Percentiles rank a stretch among this genome's conserved stretches.
These are phyloP conservation scores for Malurus cyaneus DNA, from an alignment of 2,113 vertebrate genomes.

Conservation along the genomic window DNA sequence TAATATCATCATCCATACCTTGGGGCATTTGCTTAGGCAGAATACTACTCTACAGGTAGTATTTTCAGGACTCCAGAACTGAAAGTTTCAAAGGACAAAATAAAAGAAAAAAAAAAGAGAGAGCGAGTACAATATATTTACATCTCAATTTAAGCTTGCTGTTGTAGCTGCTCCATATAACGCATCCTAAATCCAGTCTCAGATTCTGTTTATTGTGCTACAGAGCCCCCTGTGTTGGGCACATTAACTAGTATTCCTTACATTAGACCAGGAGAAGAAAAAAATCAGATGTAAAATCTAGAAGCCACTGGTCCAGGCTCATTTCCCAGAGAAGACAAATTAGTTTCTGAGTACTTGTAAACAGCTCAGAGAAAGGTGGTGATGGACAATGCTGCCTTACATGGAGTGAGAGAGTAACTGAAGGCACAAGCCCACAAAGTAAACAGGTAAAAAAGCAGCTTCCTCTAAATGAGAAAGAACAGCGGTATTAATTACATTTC, in stretches of 20 bases:
- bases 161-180: neutral
- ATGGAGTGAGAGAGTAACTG: neutral
- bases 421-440: neutral
- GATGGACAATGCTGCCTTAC: neutral
- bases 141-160: neutral
- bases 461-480: neutral
- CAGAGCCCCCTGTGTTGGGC: conserved; percentile 52
- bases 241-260: neutral
- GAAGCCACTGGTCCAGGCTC: neutral
- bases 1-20: neutral
- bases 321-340: conserved; percentile 2
- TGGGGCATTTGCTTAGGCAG: neutral
- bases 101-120: neutral
- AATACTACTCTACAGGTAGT: neutral
- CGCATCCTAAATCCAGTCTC: neutral
- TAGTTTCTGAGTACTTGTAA: neutral
- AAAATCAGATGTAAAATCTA: neutral
- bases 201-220: conserved; percentile 29
- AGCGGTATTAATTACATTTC: neutral
- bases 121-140: neutral
- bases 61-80: neutral
- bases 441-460: neutral
- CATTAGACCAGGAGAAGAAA: neutral
- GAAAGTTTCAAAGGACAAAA: neutral
- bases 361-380: neutral